Percentiles rank a stretch among this genome's conserved stretches.
Conservation (phyloP, 2,797 vertebrate genomes). For the Calcarius lapponicus region DNA sequence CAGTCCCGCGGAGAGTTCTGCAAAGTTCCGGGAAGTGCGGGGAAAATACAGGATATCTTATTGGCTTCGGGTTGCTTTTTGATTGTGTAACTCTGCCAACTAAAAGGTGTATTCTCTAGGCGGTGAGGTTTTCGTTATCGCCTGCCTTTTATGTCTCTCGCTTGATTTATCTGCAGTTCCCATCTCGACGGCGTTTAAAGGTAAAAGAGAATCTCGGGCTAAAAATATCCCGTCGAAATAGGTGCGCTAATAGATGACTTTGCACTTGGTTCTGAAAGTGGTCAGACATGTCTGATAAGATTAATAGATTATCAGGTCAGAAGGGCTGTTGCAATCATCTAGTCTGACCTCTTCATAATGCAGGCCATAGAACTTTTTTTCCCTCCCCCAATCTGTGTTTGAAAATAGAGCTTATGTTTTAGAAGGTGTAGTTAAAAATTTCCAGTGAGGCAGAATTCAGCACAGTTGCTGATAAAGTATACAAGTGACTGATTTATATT, state of each 20-base stretch:
- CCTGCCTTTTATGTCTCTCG: neutral
- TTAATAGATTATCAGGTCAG: conserved; percentile 21
- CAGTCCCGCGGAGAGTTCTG: neutral
- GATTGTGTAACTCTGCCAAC: neutral
- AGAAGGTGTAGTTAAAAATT: neutral
- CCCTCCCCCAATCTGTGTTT: neutral
- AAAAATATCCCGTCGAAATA: neutral
- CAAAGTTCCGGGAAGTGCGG: conserved; percentile 41
- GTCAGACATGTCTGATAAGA: neutral
- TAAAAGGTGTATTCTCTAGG: neutral
- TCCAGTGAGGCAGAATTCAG: neutral
- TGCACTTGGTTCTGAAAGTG: neutral
- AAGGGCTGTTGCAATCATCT: neutral
- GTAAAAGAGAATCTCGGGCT: neutral
- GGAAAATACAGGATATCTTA: neutral
- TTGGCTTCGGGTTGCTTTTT: neutral
- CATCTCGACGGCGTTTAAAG: neutral
- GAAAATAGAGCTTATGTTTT: neutral
- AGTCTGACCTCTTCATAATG: neutral
- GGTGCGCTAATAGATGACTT: neutral
- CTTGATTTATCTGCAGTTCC: neutral
- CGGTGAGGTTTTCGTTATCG: neutral
- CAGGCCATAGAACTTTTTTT: neutral
- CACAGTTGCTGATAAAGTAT: neutral
- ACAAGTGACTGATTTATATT: neutral